phyloP scores from a whole-genome alignment of 2,797 vertebrate species.

The Mormyrops boulengeri region DNA sequence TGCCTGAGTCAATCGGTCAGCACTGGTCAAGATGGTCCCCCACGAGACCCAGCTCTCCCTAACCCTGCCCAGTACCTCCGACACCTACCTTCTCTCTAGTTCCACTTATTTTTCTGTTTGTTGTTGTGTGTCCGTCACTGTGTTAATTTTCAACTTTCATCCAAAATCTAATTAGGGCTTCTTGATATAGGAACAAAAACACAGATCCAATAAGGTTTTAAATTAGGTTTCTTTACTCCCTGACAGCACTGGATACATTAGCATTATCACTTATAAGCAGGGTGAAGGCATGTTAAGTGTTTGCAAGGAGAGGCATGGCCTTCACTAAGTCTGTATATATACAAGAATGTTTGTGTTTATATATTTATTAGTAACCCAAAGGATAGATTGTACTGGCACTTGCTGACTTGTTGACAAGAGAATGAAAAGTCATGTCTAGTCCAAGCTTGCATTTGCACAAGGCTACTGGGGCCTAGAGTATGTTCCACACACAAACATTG shows the following conservation, averaged over 20 bases:
- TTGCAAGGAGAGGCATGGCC: neutral
- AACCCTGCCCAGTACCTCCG: neutral
- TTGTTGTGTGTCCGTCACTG: neutral
- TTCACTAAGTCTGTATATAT: neutral
- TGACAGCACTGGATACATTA: neutral
- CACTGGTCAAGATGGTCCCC: neutral
- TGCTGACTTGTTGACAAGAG: neutral
- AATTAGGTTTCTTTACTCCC: neutral
- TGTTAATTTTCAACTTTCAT: neutral
- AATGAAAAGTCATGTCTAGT: neutral
- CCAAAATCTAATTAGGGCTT: neutral
- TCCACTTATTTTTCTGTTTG: neutral
- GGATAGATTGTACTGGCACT: neutral
- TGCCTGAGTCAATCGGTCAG: neutral
- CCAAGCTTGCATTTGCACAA: neutral
- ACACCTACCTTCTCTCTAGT: neutral
- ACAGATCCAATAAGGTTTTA: neutral
- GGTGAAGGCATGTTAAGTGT: neutral
- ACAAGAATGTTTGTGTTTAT: neutral
- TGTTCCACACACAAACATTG: neutral
- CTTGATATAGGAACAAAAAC: neutral
- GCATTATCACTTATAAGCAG: neutral
- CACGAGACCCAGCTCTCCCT: neutral
- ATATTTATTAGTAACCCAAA: neutral
- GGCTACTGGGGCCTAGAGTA: neutral